These are phyloP conservation scores for Danio aesculapii DNA, from an alignment of 2,797 vertebrate species.

Conservation along the genomic window DNA sequence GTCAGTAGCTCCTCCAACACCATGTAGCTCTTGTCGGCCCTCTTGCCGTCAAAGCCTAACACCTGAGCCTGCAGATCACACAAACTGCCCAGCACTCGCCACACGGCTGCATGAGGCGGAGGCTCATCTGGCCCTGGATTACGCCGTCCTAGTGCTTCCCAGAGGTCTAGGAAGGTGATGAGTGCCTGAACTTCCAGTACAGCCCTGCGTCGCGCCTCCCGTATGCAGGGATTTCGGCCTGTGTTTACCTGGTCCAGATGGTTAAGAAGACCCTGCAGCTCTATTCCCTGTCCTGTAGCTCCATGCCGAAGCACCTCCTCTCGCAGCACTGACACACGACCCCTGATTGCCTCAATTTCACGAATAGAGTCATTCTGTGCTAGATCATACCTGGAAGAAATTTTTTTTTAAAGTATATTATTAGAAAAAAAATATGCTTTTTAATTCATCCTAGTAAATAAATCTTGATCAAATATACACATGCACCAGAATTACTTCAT, in stretches of 20 bases:
- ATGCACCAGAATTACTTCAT: no score
- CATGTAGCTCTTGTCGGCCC: conserved; percentile 94
- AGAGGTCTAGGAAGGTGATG: conserved; percentile 91
- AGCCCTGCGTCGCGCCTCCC: conserved; percentile 92
- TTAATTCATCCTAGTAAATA: background rate
- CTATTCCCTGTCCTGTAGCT: conserved; percentile 84
- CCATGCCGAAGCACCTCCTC: conserved; percentile 84
- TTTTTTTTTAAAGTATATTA: background rate
- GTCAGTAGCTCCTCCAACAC: conserved; percentile 95
- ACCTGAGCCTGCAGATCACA: conserved; percentile 93
- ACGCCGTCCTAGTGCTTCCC: conserved; percentile 85
- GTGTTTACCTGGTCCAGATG: conserved; percentile 92
- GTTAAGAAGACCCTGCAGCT: conserved; percentile 90
- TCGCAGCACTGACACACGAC: conserved; percentile 84
- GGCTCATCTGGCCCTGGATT: conserved; percentile 80
- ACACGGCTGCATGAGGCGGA: conserved; percentile 85
- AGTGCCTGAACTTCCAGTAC: conserved; percentile 94
- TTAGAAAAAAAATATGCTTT: background rate
- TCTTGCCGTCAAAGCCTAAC: conserved; percentile 91
- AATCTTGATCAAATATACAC: background rate
- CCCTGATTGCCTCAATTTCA: conserved; percentile 91
- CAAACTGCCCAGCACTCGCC: conserved; percentile 87
- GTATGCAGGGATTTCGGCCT: conserved; percentile 94
- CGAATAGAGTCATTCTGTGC: conserved; percentile 93
- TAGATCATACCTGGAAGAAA: conserved; percentile 85